phyloP scores from a whole-genome alignment of 2,888 invertebrate genomes.

The Nemurella pictetii region DNA sequence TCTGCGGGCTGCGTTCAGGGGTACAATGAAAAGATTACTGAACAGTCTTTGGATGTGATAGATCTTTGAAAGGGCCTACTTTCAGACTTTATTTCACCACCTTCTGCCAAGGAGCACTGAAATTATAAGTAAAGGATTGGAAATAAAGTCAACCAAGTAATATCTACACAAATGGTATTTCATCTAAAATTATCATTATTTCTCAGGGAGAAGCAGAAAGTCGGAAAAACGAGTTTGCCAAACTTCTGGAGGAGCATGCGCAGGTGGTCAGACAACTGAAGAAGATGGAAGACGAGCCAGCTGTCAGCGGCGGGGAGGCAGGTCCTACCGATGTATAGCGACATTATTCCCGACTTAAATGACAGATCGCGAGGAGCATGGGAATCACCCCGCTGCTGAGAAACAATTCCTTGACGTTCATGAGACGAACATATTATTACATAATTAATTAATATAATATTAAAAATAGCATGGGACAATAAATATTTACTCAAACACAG shows the following conservation, averaged over 20 bases:
- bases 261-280: conserved; percentile 53
- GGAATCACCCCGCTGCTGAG: background rate
- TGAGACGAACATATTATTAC: background rate
- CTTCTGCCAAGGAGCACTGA: too few species aligned
- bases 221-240: conserved; percentile 52
- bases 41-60: too few species aligned
- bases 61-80: too few species aligned
- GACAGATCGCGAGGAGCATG: background rate
- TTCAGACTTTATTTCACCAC: too few species aligned
- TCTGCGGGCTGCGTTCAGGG: too few species aligned
- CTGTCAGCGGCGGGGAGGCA: conserved; percentile 21
- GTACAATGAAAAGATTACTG: too few species aligned
- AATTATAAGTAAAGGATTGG: too few species aligned
- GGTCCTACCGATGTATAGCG: conserved; percentile 32
- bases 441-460: background rate
- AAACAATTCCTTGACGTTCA: background rate
- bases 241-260: conserved; percentile 53
- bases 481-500: background rate
- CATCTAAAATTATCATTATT: background rate
- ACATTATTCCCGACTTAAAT: background rate
- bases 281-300: conserved; percentile 49
- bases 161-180: too few species aligned
- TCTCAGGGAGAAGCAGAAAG: conserved; percentile 52
- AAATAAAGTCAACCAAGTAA: too few species aligned
- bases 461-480: background rate